Conservation (phyloP, 2,888 invertebrate species). For the Eilema depressum region DNA sequence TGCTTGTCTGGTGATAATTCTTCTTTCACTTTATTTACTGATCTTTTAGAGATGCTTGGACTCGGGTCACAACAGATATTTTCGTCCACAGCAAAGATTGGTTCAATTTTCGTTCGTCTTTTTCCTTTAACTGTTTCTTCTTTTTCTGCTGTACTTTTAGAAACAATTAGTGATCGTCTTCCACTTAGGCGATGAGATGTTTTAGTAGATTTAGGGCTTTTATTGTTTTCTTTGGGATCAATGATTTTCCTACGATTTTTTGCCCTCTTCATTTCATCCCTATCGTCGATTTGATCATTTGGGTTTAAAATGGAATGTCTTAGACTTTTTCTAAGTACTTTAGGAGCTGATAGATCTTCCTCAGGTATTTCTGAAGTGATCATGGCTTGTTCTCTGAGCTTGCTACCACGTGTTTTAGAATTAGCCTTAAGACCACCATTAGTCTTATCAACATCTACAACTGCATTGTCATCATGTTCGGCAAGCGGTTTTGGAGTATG, state of each 20-base stretch:
- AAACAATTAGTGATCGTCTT: conserved; percentile 54
- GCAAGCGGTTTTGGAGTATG: not conserved
- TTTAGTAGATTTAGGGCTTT: conserved; percentile 35
- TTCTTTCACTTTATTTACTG: conserved; percentile 58
- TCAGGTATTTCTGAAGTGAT: conserved; percentile 37
- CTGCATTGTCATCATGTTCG: not conserved
- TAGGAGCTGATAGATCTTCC: conserved; percentile 71
- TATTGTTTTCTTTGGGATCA: conserved; percentile 20
- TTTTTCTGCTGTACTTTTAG: conserved; percentile 26
- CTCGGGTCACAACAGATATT: conserved; percentile 71
- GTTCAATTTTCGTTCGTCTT: conserved; percentile 69
- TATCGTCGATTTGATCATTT: conserved; percentile 11
- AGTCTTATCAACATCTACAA: not conserved
- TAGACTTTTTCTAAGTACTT: conserved; percentile 57
- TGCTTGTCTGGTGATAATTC: conserved; percentile 55
- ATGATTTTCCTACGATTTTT: conserved; percentile 18
- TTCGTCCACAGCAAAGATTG: conserved; percentile 57
- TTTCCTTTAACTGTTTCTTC: conserved; percentile 43
- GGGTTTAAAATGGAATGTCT: conserved; percentile 24
- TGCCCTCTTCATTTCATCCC: conserved; percentile 6
- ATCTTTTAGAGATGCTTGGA: conserved; percentile 54
- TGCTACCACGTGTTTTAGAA: not conserved
- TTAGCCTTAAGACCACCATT: not conserved
- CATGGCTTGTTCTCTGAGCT: not conserved
- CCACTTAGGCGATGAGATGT: conserved; percentile 45